Conservation (phyloP, 1,140 invertebrate species). For the Solenopsis invicta region DNA sequence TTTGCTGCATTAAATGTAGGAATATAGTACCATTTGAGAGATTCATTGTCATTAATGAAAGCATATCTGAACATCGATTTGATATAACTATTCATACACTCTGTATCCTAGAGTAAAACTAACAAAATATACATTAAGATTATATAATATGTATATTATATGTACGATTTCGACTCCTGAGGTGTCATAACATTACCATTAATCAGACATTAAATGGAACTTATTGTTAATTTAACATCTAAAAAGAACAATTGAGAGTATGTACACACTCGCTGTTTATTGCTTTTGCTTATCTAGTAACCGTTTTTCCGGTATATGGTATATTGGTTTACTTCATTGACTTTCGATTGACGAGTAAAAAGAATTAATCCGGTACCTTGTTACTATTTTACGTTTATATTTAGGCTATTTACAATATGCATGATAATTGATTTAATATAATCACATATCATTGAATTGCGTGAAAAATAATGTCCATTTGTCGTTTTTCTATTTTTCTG, state of each 20-base stretch:
- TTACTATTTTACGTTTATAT: constrained; percentile 20
- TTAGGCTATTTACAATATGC: constrained; percentile 15
- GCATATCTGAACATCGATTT: constrained; percentile 39
- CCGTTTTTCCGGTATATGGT: constrained; percentile 58
- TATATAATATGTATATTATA: constrained; percentile 7
- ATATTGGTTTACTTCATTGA: constrained; percentile 32
- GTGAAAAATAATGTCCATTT: constrained; percentile 26
- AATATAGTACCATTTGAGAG: not conserved
- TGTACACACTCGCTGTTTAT: constrained; percentile 54
- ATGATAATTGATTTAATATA: constrained; percentile 36
- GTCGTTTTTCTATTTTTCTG: constrained; percentile 20
- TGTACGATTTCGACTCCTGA: constrained; percentile 87
- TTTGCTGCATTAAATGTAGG: constrained; percentile 41
- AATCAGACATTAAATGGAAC: constrained; percentile 57
- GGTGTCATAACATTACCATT: constrained; percentile 80
- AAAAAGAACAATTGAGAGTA: constrained; percentile 46
- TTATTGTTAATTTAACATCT: constrained; percentile 28
- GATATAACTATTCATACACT: constrained; percentile 10
- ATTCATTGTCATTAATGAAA: constrained; percentile 65
- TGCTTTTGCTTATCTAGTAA: constrained; percentile 80
- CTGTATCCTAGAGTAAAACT: constrained; percentile 28
- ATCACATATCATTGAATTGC: constrained; percentile 16
- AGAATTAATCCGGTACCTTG: not conserved
- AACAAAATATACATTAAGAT: constrained; percentile 34
- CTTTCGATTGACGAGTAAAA: constrained; percentile 15